phyloP scores from a whole-genome alignment of 2,113 vertebrate species.

The Loxodonta africana region DNA sequence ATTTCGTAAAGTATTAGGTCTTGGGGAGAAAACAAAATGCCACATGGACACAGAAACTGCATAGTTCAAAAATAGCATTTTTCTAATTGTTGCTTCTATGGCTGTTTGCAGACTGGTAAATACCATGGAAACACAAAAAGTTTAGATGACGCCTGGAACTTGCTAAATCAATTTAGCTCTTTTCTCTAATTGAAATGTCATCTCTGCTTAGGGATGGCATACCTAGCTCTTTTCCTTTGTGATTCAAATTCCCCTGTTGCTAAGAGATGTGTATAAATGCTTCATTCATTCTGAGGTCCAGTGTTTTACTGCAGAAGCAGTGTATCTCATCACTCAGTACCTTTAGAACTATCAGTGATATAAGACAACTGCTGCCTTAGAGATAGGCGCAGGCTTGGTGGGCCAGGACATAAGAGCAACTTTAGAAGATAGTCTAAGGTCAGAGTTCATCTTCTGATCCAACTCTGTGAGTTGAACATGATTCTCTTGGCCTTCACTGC shows the following conservation, averaged over 20 bases:
- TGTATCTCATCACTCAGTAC: not conserved
- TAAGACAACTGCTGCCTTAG: not conserved
- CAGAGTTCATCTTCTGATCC: not conserved
- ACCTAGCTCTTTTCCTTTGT: not conserved
- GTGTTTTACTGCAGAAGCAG: not conserved
- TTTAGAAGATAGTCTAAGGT: not conserved
- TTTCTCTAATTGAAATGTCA: conserved; percentile 27
- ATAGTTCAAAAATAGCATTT: conserved; percentile 36
- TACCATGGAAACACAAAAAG: not conserved
- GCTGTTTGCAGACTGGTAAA: not conserved
- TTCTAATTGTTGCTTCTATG: not conserved
- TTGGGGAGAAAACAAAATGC: not conserved
- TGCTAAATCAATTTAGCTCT: conserved; percentile 29
- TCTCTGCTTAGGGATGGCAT: not conserved
- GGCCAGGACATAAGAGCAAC: not conserved
- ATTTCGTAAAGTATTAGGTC: conserved; percentile 22
- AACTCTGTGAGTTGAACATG: not conserved
- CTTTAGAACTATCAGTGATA: not conserved
- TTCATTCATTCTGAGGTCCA: not conserved
- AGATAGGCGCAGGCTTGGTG: not conserved
- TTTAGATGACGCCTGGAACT: not conserved
- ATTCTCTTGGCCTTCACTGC: not conserved
- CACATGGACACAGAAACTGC: not conserved
- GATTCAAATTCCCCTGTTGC: not conserved
- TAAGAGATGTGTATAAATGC: not conserved